phyloP scores from a whole-genome alignment of 1,140 invertebrate species.

The Philotrypesis tridentata region DNA sequence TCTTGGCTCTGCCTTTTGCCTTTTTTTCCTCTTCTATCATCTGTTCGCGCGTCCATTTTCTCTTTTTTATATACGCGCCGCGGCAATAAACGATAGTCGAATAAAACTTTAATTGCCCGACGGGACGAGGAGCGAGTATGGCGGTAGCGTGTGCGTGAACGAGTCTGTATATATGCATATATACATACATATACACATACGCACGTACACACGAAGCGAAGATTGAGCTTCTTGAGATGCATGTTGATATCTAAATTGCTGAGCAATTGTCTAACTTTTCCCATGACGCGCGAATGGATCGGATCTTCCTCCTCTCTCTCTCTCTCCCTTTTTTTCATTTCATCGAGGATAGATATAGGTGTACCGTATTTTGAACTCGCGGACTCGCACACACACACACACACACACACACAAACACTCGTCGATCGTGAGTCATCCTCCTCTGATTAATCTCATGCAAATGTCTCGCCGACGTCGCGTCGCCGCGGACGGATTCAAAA shows the following conservation, averaged over 20 bases:
- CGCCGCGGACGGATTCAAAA: background rate
- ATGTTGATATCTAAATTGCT: slow-evolving; percentile 21
- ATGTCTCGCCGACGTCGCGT: background rate
- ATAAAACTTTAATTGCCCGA: slow-evolving; percentile 37
- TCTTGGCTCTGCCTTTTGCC: background rate
- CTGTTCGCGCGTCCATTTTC: background rate
- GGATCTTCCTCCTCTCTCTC: background rate
- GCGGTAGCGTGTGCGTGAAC: background rate
- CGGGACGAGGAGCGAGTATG: background rate
- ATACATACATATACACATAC: too few relatives aligned
- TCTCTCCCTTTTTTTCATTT: background rate
- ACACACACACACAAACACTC: background rate
- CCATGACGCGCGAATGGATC: background rate
- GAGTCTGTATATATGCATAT: too few relatives aligned
- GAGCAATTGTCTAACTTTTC: slow-evolving; percentile 9
- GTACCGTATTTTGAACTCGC: background rate
- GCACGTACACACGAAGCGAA: background rate
- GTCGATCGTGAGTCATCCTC: background rate
- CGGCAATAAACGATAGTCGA: slow-evolving; percentile 40
- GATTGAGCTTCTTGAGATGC: background rate
- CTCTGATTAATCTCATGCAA: background rate
- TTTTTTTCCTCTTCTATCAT: background rate
- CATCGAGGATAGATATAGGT: background rate
- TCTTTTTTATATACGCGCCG: slow-evolving; percentile 4
- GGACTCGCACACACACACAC: background rate